Evolutionary conservation across 2,113 vertebrate species (phyloP).

Genomic region (Sinocyclocheilus grahami): DNA sequence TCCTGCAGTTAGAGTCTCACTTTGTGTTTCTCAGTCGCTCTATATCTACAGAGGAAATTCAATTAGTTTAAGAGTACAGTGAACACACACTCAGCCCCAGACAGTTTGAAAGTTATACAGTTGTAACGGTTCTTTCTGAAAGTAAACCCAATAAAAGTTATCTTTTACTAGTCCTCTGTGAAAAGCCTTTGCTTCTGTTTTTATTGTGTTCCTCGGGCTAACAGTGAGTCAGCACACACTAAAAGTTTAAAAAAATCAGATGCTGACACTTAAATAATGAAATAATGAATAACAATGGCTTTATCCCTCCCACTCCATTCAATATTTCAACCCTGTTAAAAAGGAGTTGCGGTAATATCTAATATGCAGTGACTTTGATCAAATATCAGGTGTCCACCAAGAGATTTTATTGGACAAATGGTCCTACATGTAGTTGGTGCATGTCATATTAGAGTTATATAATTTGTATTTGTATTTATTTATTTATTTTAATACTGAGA

Average conservation of each 20-base stretch:
- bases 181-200: not conserved
- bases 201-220: not conserved
- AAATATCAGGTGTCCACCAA: too few relatives aligned
- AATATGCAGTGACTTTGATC: too few relatives aligned
- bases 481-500: too few relatives aligned
- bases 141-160: conserved; percentile 8
- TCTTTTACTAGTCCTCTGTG: conserved; percentile 21
- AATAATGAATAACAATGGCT: not conserved
- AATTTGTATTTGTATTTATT: too few relatives aligned
- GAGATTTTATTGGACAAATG: too few relatives aligned
- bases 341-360: too few relatives aligned
- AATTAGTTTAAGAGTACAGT: conserved; percentile 21
- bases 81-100: not conserved
- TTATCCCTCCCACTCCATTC: too few relatives aligned
- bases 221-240: not conserved
- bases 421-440: too few relatives aligned
- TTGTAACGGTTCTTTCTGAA: not conserved
- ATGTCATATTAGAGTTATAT: too few relatives aligned
- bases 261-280: not conserved
- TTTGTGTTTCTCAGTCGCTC: conserved; percentile 11
- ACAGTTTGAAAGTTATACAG: conserved; percentile 19
- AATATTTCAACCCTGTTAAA: too few relatives aligned
- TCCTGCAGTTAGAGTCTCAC: not conserved
- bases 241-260: not conserved
- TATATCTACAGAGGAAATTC: conserved; percentile 14